These are phyloP conservation scores for Cololabis saira DNA, from an alignment of 2,113 vertebrate genomes.

Conservation along the genomic window DNA sequence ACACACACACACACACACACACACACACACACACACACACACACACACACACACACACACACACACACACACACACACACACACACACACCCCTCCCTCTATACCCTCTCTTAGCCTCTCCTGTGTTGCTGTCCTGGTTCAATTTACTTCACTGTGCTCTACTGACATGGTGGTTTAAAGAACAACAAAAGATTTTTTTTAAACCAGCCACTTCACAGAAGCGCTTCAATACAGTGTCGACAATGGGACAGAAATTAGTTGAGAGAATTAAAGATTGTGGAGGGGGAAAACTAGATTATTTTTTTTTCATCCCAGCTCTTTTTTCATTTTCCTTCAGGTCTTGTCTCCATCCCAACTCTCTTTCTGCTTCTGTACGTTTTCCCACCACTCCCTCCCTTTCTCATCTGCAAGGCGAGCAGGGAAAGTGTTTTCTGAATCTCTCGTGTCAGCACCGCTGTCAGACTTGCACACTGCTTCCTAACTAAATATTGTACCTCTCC, in stretches of 20 bases:
- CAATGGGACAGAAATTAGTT: constrained; percentile 27
- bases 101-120: background rate
- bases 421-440: constrained; percentile 65
- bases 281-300: background rate
- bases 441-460: constrained; percentile 75
- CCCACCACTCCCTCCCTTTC: constrained; percentile 13
- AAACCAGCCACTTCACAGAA: constrained; percentile 16
- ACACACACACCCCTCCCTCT: too few species aligned
- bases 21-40: too few species aligned
- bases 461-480: constrained; percentile 54
- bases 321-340: background rate
- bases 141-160: constrained; percentile 40
- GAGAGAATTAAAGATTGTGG: constrained; percentile 25
- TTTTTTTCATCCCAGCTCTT: background rate
- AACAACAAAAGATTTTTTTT: constrained; percentile 24
- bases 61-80: too few species aligned
- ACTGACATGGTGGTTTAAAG: constrained; percentile 29
- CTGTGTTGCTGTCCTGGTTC: constrained; percentile 1
- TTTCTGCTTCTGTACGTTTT: background rate
- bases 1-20: too few species aligned
- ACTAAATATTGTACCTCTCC: constrained; percentile 71
- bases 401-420: constrained; percentile 70
- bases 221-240: constrained; percentile 30
- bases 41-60: too few species aligned
- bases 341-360: background rate